These are phyloP conservation scores for Neria commutata DNA, from an alignment of 2,888 invertebrate species.

Conservation along the genomic window DNA sequence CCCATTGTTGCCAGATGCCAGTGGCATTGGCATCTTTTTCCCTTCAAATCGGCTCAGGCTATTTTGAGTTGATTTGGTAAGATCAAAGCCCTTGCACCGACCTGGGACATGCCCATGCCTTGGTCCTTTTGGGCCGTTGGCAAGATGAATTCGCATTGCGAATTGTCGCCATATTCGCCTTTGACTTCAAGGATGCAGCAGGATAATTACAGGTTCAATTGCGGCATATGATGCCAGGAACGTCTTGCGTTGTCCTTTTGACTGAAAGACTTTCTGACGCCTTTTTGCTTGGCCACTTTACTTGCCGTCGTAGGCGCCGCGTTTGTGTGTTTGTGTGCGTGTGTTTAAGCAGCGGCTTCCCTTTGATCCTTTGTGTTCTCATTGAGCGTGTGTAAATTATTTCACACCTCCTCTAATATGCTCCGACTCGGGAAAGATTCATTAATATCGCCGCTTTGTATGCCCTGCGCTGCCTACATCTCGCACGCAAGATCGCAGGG, in stretches of 20 bases:
- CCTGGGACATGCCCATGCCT: not conserved
- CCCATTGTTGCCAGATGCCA: not conserved
- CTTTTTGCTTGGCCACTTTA: not conserved
- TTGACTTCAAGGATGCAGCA: too few relatives aligned
- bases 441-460: not conserved
- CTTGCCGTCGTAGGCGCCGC: too few relatives aligned
- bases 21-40: not conserved
- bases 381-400: not conserved
- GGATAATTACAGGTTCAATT: conserved; percentile 1
- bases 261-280: not conserved
- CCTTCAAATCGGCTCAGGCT: too few relatives aligned
- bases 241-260: not conserved
- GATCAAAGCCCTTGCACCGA: not conserved
- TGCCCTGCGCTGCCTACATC: not conserved
- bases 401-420: not conserved
- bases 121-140: not conserved
- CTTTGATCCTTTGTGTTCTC: conserved; percentile 18
- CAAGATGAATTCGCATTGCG: not conserved
- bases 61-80: too few relatives aligned
- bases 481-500: not conserved
- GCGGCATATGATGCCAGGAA: not conserved
- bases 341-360: not conserved
- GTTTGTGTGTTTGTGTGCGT: not conserved
- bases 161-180: not conserved
- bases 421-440: not conserved